These are phyloP conservation scores for Stegodyphus dumicola DNA, from an alignment of 1,140 invertebrate species.

Conservation along the genomic window DNA sequence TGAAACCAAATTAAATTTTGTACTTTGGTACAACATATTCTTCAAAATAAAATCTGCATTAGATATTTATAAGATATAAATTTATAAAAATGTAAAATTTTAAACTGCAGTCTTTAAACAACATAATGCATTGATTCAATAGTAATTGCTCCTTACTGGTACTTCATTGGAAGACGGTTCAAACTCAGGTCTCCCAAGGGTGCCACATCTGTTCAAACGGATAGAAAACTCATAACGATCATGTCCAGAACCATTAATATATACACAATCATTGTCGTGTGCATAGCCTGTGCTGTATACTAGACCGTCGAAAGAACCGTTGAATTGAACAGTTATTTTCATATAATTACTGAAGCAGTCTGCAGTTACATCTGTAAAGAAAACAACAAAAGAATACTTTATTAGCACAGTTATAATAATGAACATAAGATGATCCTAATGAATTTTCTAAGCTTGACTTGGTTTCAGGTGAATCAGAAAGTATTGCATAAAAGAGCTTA, in stretches of 20 bases:
- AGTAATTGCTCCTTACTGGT: conserved; percentile 17
- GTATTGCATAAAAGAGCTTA: too few species aligned
- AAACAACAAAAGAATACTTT: not conserved
- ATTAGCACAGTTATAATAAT: too few species aligned
- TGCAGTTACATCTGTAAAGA: conserved; percentile 85
- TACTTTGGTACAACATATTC: too few species aligned
- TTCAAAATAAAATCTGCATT: too few species aligned
- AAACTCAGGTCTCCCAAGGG: conserved; percentile 80
- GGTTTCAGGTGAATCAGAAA: too few species aligned
- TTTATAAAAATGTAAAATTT: too few species aligned
- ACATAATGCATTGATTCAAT: not conserved
- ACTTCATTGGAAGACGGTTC: conserved; percentile 55
- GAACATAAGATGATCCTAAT: too few species aligned
- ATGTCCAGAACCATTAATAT: conserved; percentile 90
- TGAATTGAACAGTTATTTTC: conserved; percentile 92
- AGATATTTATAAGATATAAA: too few species aligned
- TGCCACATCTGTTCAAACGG: conserved; percentile 90
- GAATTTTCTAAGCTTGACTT: too few species aligned
- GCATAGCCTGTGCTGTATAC: conserved; percentile 94
- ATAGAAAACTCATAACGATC: conserved; percentile 95
- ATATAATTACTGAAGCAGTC: conserved; percentile 96
- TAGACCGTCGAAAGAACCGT: conserved; percentile 88
- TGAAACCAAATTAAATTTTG: too few species aligned
- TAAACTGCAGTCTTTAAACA: not conserved
- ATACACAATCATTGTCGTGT: conserved; percentile 93